Evolutionary conservation across 1,140 invertebrate genomes (phyloP), one percentile per base, ranked within the genome.

Genomic region (Acromyrmex echinatior): DNA sequence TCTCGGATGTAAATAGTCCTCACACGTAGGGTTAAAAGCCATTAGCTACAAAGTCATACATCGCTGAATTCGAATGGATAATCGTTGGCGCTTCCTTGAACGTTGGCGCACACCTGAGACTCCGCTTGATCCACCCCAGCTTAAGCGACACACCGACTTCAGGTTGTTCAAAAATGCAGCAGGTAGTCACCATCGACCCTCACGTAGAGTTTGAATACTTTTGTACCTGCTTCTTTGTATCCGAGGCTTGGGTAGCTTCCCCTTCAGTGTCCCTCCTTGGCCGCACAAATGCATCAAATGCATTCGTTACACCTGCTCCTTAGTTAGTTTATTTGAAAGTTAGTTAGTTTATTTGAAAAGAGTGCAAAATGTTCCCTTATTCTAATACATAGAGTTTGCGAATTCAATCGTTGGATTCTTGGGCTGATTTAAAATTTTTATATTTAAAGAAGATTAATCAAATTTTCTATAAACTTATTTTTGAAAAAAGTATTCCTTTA

Each of bases 1-100:
- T 90, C 84, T 90, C 28, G 63, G 45, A 81, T 86, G 84, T 86
- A 86, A 86, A 81, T 89, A 76, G 25, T 79, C 18, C n/a, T 65
- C 31, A 45, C 39, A 16, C 18, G 49, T 12, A 5, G 51, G 58
- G 18, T 62, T 65, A 63, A 71, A 86, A 45, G 45, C 39, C 76
- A 28, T 12, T 56, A 10, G 12, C 53, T 84, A 28, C 49, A 14
- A 56, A 63, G 80, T 90, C 81, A 91, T 79, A 87, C 56, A 74
- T 88, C 73, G 53, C 51, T 78, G 60, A 87, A 73, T 86, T 81
- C 49, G 88, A 77, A 78, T 73, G 62, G 49, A 73, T 12, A 63
- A 86, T 82, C 77, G 21, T 70, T 70, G 35, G 21, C 39, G 39
- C 28, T 31, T 31, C 28, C 56, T 39, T 16, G 49, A 62, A 56